Conservation (phyloP, 2,113 vertebrate genomes). For the Sinocyclocheilus rhinocerous region DNA sequence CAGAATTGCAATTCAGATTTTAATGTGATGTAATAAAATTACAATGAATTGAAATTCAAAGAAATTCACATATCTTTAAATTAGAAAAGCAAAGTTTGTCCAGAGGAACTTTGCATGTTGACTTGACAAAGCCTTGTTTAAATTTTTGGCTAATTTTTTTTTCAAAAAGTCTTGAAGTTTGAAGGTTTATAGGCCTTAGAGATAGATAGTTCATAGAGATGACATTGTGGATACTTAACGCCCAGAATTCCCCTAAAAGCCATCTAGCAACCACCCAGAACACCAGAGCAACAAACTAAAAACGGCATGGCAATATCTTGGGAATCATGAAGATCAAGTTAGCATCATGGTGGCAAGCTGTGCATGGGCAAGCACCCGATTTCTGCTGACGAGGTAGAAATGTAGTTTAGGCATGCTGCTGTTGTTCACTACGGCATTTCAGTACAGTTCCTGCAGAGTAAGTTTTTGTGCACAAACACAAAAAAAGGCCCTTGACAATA, state of each 20-base stretch:
- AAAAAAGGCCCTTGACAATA: too few relatives aligned
- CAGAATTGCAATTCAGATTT: background rate
- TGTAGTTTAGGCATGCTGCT: too few relatives aligned
- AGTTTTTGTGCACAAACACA: too few relatives aligned
- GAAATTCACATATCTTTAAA: background rate
- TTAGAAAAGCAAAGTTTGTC: background rate
- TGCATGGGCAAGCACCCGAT: too few relatives aligned
- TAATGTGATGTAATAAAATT: too few relatives aligned
- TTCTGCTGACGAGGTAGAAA: too few relatives aligned
- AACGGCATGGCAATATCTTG: background rate
- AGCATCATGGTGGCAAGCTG: background rate
- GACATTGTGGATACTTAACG: background rate
- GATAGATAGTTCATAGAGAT: background rate
- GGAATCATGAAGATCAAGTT: background rate
- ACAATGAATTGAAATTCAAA: background rate
- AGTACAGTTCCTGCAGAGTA: too few relatives aligned
- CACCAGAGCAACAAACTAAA: background rate
- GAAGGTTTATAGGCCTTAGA: background rate
- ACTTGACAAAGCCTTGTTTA: too few relatives aligned
- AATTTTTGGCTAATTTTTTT: background rate
- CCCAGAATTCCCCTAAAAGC: background rate
- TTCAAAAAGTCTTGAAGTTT: background rate
- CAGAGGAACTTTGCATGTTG: too few relatives aligned
- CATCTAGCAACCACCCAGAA: background rate
- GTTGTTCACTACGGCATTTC: too few relatives aligned